These are phyloP conservation scores for Anoplolepis gracilipes DNA, from an alignment of 1,140 invertebrate genomes.

Conservation along the genomic window DNA sequence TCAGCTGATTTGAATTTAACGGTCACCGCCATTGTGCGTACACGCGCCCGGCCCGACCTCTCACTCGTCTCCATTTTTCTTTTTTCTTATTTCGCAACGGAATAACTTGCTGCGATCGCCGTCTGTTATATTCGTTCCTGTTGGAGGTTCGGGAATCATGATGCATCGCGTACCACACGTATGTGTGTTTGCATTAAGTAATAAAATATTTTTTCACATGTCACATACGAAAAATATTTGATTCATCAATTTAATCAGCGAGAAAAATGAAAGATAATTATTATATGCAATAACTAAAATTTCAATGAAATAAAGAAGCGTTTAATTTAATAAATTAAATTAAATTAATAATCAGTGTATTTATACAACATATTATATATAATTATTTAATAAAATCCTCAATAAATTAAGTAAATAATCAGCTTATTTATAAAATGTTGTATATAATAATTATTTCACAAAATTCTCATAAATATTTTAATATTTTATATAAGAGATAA, in stretches of 20 bases:
- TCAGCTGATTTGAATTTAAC: slow-evolving; percentile 82
- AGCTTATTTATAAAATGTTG: background rate
- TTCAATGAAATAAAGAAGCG: background rate
- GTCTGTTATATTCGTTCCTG: background rate
- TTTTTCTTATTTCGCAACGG: slow-evolving; percentile 36
- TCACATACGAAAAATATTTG: background rate
- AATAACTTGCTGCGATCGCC: slow-evolving; percentile 26
- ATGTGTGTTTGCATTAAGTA: slow-evolving; percentile 7
- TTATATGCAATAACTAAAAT: background rate
- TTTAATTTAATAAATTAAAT: background rate
- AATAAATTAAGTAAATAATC: too few species aligned
- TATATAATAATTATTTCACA: background rate
- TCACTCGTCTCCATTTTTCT: slow-evolving; percentile 43
- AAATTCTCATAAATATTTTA: background rate
- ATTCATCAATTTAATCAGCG: background rate
- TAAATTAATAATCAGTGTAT: background rate
- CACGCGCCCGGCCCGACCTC: slow-evolving; percentile 20
- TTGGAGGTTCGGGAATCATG: background rate
- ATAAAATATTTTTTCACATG: background rate
- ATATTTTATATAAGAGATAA: background rate
- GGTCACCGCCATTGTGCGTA: slow-evolving; percentile 79
- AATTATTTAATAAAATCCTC: background rate
- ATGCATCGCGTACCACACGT: background rate
- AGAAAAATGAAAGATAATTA: background rate
- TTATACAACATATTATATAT: background rate